Evolutionary conservation across 2,113 vertebrate species (phyloP).

Genomic region (Dasyornis broadbenti): DNA sequence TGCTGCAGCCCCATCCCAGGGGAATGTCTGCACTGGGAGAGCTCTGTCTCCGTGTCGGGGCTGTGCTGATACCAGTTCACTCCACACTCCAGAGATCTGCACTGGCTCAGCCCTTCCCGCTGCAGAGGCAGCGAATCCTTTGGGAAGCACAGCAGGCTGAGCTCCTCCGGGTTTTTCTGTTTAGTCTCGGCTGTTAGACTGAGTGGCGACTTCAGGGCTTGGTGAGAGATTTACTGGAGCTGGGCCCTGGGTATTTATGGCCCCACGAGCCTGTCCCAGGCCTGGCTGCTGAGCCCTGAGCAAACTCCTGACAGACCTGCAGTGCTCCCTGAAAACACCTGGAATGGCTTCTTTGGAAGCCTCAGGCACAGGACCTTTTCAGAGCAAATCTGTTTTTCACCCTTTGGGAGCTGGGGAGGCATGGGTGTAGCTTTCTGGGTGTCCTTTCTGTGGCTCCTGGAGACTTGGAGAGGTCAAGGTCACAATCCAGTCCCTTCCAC

Average conservation of each 20-base stretch:
- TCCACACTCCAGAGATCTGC: not conserved
- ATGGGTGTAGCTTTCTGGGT: not conserved
- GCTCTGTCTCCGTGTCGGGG: fast-evolving
- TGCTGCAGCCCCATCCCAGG: fast-evolving
- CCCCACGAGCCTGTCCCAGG: fast-evolving
- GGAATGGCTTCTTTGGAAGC: not conserved
- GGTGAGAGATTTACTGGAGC: conserved; percentile 36
- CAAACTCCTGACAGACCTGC: not conserved
- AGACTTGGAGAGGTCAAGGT: not conserved
- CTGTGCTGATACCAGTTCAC: not conserved
- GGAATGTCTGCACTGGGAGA: not conserved
- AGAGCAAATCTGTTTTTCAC: not conserved
- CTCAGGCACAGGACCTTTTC: too few species aligned
- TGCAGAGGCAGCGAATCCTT: not conserved
- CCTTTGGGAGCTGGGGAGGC: not conserved
- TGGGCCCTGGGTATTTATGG: not conserved
- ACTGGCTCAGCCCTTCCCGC: not conserved
- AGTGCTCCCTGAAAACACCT: not conserved
- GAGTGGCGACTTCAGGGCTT: not conserved
- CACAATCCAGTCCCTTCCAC: not conserved
- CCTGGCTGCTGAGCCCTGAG: not conserved
- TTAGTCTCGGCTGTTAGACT: conserved; percentile 17
- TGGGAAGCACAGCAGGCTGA: not conserved
- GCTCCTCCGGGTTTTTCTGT: not conserved
- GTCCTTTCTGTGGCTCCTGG: not conserved